These are phyloP conservation scores for Cyprinodon diabolis DNA, from an alignment of 2,797 vertebrate genomes.

Conservation along the genomic window DNA sequence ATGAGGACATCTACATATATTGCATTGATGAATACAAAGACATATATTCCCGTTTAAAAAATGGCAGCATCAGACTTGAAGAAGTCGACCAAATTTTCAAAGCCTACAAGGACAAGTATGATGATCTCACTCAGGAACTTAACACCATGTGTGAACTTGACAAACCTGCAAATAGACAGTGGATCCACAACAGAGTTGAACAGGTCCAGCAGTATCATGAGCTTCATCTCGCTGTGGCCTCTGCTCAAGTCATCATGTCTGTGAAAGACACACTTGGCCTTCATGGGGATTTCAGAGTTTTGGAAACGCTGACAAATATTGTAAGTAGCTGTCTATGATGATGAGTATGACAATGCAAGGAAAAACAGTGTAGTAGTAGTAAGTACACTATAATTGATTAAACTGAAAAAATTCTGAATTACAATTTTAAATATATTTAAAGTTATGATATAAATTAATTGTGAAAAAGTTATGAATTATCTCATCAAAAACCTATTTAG, in stretches of 20 bases:
- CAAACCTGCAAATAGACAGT: constrained; percentile 53
- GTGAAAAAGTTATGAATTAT: background rate
- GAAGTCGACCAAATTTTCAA: constrained; percentile 81
- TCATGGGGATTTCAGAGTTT: constrained; percentile 86
- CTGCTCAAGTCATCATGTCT: constrained; percentile 82
- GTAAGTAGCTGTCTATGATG: constrained; percentile 74
- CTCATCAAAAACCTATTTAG: background rate
- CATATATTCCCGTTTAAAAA: constrained; percentile 77
- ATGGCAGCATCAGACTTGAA: constrained; percentile 82
- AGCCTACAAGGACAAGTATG: constrained; percentile 79
- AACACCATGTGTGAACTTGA: constrained; percentile 73
- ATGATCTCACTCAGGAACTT: constrained; percentile 78
- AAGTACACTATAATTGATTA: background rate
- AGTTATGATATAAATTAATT: too few species aligned
- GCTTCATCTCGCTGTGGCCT: constrained; percentile 85
- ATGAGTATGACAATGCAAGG: background rate
- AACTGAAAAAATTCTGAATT: background rate
- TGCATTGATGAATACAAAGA: constrained; percentile 68
- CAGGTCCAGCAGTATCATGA: constrained; percentile 93
- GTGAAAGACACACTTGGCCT: constrained; percentile 84
- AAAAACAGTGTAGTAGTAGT: background rate
- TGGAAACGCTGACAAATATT: constrained; percentile 80
- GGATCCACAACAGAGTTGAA: constrained; percentile 81
- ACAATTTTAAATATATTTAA: too few species aligned
- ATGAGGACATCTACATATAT: constrained; percentile 61